A percentile compares a stretch with the other conserved stretches of the same genome.
Evolutionary conservation across 2,797 vertebrate species (phyloP).

Genomic region (Notolepis coatsorum): DNA sequence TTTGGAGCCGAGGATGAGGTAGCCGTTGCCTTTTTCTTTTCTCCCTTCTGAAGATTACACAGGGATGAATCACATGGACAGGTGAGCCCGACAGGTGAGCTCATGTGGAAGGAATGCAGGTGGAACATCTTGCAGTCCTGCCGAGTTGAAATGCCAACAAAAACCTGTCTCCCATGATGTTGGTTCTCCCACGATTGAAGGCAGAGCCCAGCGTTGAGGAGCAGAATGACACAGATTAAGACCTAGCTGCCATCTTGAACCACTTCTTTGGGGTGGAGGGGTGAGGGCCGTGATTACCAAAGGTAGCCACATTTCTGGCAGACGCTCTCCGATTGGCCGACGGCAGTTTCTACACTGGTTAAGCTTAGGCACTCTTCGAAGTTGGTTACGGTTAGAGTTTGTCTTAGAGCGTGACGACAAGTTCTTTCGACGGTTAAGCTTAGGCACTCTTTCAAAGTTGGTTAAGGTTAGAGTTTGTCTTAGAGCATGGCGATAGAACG

Average conservation of each 20-base stretch:
- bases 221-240: slow-evolving; percentile 30
- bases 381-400: too few relatives aligned
- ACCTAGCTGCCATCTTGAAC: slow-evolving; percentile 41
- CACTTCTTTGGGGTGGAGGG: too few relatives aligned
- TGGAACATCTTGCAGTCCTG: slow-evolving; percentile 16
- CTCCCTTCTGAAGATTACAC: slow-evolving; percentile 30
- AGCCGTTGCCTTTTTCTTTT: slow-evolving; percentile 3
- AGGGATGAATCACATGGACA: slow-evolving; percentile 30
- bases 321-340: too few relatives aligned
- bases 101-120: slow-evolving; percentile 37
- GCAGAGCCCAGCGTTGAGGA: slow-evolving; percentile 2
- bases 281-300: too few relatives aligned
- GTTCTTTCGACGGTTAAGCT: too few relatives aligned
- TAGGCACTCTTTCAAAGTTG: too few relatives aligned
- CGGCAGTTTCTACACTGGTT: too few relatives aligned
- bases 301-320: too few relatives aligned
- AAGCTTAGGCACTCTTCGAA: too few relatives aligned
- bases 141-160: slow-evolving; percentile 21
- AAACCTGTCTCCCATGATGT: slow-evolving; percentile 17
- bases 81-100: slow-evolving; percentile 33
- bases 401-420: too few relatives aligned
- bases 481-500: too few relatives aligned
- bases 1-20: slow-evolving; percentile 19
- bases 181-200: slow-evolving; percentile 11
- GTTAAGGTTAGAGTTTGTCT: too few relatives aligned